Conservation (phyloP, 1,140 invertebrate species). For the Dendrolimus punctatus region DNA sequence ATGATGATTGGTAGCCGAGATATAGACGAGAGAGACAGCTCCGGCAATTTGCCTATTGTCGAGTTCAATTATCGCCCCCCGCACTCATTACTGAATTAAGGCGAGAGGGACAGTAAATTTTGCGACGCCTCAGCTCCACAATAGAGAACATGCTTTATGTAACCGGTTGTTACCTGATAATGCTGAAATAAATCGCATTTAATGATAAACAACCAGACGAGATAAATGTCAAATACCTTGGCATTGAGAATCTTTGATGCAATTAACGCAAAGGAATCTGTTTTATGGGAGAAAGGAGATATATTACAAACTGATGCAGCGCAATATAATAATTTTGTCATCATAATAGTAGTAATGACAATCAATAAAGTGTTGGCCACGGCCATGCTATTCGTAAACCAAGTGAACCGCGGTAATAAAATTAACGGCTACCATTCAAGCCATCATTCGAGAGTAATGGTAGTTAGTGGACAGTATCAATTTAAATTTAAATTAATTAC, state of each 20-base stretch:
- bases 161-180: slow-evolving; percentile 38
- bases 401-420: slow-evolving; percentile 27
- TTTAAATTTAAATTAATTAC: slow-evolving; percentile 1
- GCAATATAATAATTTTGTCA: slow-evolving; percentile 13
- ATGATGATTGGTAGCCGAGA: slow-evolving; percentile 18
- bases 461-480: neutral
- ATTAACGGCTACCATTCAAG: slow-evolving; percentile 27
- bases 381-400: slow-evolving; percentile 21
- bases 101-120: slow-evolving; percentile 58
- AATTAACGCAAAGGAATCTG: slow-evolving; percentile 1
- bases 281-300: slow-evolving; percentile 4
- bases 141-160: slow-evolving; percentile 39
- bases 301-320: slow-evolving; percentile 4
- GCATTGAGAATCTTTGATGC: no score
- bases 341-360: slow-evolving; percentile 21
- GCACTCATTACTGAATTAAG: slow-evolving; percentile 68
- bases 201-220: neutral
- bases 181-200: slow-evolving; percentile 1
- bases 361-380: slow-evolving; percentile 19
- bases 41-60: slow-evolving; percentile 65
- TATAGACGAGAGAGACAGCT: slow-evolving; percentile 38
- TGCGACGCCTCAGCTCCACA: slow-evolving; percentile 54
- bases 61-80: slow-evolving; percentile 67
- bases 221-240: neutral
- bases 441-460: slow-evolving; percentile 3